Evolutionary conservation across 2,888 invertebrate species (phyloP).

Genomic region (Willowsia nigromaculata): DNA sequence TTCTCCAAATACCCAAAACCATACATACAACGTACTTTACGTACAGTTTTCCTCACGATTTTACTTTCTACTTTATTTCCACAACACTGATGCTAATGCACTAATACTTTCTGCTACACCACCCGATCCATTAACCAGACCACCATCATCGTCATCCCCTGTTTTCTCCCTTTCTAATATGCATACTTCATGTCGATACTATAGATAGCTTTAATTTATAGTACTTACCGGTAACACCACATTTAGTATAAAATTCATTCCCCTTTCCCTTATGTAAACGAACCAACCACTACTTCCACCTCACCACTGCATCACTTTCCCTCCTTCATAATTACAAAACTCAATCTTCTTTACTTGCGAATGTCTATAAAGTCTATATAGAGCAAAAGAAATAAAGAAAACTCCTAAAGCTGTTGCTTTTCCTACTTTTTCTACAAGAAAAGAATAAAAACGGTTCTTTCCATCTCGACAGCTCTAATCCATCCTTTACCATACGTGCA

Average conservation of each 20-base stretch:
- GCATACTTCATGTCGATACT: not conserved
- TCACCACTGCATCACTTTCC: slow-evolving; percentile 55
- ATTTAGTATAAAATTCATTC: slow-evolving; percentile 28
- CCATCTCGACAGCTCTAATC: slow-evolving; percentile 68
- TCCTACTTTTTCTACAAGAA: not conserved
- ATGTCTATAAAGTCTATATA: slow-evolving; percentile 61
- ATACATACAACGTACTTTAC: no score
- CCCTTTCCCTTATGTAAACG: slow-evolving; percentile 52
- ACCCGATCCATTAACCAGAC: slow-evolving; percentile 49
- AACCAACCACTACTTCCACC: slow-evolving; percentile 3
- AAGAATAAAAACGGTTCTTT: slow-evolving; percentile 42
- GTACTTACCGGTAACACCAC: not conserved
- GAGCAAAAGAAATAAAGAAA: slow-evolving; percentile 21
- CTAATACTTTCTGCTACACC: not conserved
- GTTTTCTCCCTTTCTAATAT: not conserved
- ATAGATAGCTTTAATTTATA: not conserved
- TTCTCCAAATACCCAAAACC: no score
- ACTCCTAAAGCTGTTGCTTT: slow-evolving; percentile 20
- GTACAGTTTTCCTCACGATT: no score
- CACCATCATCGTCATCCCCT: slow-evolving; percentile 14
- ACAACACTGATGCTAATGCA: not conserved
- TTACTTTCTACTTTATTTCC: not conserved
- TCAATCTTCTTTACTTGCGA: slow-evolving; percentile 61
- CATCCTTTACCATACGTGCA: slow-evolving; percentile 42
- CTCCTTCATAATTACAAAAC: slow-evolving; percentile 69